These are phyloP conservation scores for Simalia tracyae DNA, from an alignment of 2,797 vertebrate genomes.

Conservation along the genomic window DNA sequence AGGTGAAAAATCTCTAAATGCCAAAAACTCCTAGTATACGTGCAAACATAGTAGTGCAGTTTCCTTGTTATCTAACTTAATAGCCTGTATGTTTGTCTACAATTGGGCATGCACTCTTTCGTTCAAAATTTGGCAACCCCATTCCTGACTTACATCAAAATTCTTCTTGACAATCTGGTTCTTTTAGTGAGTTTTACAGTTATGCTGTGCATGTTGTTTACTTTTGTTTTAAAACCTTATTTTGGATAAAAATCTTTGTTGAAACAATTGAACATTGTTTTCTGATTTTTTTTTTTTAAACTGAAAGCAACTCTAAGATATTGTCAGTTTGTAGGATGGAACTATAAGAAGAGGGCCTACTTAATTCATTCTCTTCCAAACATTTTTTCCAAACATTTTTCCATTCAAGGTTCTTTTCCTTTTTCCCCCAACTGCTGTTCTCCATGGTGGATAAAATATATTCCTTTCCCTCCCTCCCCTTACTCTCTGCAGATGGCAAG, in stretches of 20 bases:
- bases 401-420: background rate
- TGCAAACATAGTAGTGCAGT: background rate
- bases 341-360: background rate
- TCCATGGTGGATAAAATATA: background rate
- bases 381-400: background rate
- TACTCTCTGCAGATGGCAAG: background rate
- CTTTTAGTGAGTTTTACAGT: background rate
- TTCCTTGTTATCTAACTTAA: background rate
- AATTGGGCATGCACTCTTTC: background rate
- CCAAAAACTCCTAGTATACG: background rate
- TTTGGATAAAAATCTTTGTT: background rate
- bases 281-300: background rate
- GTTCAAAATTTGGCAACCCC: background rate
- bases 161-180: background rate
- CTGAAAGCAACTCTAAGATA: background rate
- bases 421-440: background rate
- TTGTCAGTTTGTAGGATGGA: background rate
- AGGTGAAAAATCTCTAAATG: background rate
- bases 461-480: background rate
- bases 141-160: background rate
- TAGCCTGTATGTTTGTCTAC: background rate
- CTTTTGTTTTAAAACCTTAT: background rate
- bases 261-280: background rate
- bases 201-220: background rate
- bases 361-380: background rate